Base-by-base conservation (phyloP, 2,113 vertebrate genomes). In the Malurus cyaneus region DNA sequence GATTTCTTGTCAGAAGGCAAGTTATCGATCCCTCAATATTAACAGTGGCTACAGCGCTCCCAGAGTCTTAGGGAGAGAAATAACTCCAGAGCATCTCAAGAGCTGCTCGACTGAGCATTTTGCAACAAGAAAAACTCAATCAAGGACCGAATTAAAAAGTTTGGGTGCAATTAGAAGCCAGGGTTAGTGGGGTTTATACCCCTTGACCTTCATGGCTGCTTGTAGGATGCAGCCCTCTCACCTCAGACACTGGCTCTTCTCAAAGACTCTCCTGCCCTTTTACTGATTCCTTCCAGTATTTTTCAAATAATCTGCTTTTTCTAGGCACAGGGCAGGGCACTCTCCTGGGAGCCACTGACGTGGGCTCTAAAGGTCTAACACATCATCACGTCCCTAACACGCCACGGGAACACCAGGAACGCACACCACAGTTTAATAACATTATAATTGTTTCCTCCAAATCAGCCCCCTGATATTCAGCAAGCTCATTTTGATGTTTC, bases 171-270 rank as follows among this genome's bases (percentile, higher is more conserved):
- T 86, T 81, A 86, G 23, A 74, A 92, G 56, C 15, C 64, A 61
- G 28, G 46, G 12, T 41, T 17, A 29, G 47, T 18, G 36, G 16
- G 54, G 8, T 20, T 83, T 73, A 62, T 36, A 69, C n/a, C 53
- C 52, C 26, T 62, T 67, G 53, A 42, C 36, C 36, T 67, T 16
- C 31, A 0, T 3, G 15, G 66, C 57, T 26, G 39, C 0, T 0
- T 12, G 52, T 28, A 60, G 36, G 36, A 60, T 0, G 4, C 65
- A 42, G 26, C 14, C 23, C 14, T 21, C 24, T 60, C 6, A 2
- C 7, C 65, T 61, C 46, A 52, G 44, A 32, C 28, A 49, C 25
- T 8, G n/a, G 12, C 25, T 49, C 54, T 32, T 80, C 54, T 61
- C 81, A 25, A 17, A 20, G 10, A 5, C 14, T 50, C 44, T 32